Evolutionary conservation across 2,113 vertebrate genomes (phyloP).

Genomic region (Tachuris rubrigastra): DNA sequence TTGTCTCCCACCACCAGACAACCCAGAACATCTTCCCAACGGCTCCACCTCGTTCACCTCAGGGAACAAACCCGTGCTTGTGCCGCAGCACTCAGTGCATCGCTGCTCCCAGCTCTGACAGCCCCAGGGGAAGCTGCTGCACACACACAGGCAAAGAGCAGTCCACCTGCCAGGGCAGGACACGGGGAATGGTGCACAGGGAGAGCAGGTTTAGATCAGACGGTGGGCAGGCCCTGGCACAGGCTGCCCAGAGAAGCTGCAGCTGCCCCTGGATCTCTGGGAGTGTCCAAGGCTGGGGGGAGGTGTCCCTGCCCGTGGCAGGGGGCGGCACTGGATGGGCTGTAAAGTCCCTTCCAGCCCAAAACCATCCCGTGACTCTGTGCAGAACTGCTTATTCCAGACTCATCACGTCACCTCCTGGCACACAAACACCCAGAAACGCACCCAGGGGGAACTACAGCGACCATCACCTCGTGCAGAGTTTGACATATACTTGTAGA

Average conservation of each 20-base stretch:
- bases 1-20: not conserved
- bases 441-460: not conserved
- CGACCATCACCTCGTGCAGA: accelerated
- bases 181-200: not conserved
- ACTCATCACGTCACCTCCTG: accelerated
- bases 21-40: accelerated
- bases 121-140: accelerated
- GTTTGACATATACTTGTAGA: not conserved
- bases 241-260: not conserved
- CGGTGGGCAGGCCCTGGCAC: not conserved
- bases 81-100: not conserved
- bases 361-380: not conserved
- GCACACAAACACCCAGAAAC: not conserved
- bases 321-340: accelerated
- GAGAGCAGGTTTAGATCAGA: not conserved
- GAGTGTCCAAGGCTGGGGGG: not conserved
- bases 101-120: accelerated
- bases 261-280: not conserved
- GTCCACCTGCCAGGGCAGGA: not conserved
- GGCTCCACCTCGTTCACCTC: accelerated
- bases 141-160: not conserved
- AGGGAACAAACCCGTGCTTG: not conserved
- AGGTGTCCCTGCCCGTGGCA: not conserved
- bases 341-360: not conserved
- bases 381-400: not conserved